Conservation (phyloP, 2,888 invertebrate species). For the Conchocele bisecta region DNA sequence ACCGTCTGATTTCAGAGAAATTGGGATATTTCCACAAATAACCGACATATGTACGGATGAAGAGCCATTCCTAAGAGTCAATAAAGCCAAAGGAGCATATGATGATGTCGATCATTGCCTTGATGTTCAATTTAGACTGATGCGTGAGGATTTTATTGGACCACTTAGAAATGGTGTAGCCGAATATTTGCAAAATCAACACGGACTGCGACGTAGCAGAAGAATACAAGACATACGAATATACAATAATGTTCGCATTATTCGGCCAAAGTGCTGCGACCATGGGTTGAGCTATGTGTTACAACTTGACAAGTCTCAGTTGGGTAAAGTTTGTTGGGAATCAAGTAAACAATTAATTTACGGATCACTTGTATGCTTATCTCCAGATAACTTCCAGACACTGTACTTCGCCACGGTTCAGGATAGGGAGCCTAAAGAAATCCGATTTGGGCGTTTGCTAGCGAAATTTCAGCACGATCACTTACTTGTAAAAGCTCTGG, state of each 20-base stretch:
- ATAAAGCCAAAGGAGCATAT: slow-evolving; percentile 87
- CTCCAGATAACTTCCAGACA: slow-evolving; percentile 87
- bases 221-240: slow-evolving; percentile 53
- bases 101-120: slow-evolving; percentile 88
- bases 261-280: slow-evolving; percentile 36
- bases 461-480: slow-evolving; percentile 62
- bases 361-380: slow-evolving; percentile 90
- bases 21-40: slow-evolving; percentile 79
- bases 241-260: slow-evolving; percentile 49
- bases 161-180: slow-evolving; percentile 89
- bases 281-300: slow-evolving; percentile 47
- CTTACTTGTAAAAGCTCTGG: slow-evolving; percentile 26
- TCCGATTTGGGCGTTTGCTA: slow-evolving; percentile 68
- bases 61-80: slow-evolving; percentile 85
- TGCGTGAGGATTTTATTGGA: slow-evolving; percentile 91
- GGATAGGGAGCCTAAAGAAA: slow-evolving; percentile 63
- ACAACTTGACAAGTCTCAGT: slow-evolving; percentile 47
- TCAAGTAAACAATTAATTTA: slow-evolving; percentile 87
- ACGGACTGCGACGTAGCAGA: slow-evolving; percentile 22
- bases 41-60: slow-evolving; percentile 55
- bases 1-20: slow-evolving; percentile 83
- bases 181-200: slow-evolving; percentile 82
- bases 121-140: slow-evolving; percentile 89
- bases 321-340: slow-evolving; percentile 81
- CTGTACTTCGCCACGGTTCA: slow-evolving; percentile 88